Percentiles rank a stretch among this genome's conserved stretches.
These are phyloP conservation scores for Polia nebulosa DNA, from an alignment of 2,888 invertebrate genomes.

Conservation along the genomic window DNA sequence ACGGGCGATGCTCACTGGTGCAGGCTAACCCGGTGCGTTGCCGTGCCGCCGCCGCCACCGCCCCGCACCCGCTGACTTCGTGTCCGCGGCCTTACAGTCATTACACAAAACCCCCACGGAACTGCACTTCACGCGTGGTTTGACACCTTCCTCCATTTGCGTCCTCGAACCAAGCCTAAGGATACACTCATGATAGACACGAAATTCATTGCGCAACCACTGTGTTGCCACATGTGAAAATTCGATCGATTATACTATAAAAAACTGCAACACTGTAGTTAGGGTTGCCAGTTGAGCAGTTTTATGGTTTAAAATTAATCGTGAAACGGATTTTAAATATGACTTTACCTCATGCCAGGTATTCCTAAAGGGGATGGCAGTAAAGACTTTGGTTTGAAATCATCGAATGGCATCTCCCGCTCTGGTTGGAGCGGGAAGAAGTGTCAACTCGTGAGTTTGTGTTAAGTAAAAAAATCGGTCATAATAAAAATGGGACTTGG, in stretches of 20 bases:
- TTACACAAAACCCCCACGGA: not conserved
- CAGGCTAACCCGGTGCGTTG: too few relatives aligned
- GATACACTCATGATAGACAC: slow-evolving; percentile 4
- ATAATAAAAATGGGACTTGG: too few relatives aligned
- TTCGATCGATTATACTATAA: slow-evolving; percentile 34
- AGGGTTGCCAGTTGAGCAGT: slow-evolving; percentile 31
- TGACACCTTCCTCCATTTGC: slow-evolving; percentile 15
- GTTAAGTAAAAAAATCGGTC: too few relatives aligned
- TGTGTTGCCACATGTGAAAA: slow-evolving; percentile 44
- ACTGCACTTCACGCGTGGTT: not conserved
- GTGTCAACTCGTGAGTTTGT: too few relatives aligned
- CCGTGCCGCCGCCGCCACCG: too few relatives aligned
- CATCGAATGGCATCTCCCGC: too few relatives aligned
- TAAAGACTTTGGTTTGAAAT: too few relatives aligned
- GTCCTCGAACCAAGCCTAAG: not conserved
- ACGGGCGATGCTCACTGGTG: too few relatives aligned
- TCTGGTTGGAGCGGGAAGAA: too few relatives aligned
- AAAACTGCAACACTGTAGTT: slow-evolving; percentile 21
- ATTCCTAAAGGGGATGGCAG: too few relatives aligned
- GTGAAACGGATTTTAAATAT: not conserved
- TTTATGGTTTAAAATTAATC: not conserved
- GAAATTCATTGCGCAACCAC: slow-evolving; percentile 22
- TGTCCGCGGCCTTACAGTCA: too few relatives aligned
- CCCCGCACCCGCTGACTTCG: too few relatives aligned
- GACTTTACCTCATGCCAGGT: not conserved